Conservation (phyloP, 2,888 invertebrate species). For the Balanococcus diminutus region DNA sequence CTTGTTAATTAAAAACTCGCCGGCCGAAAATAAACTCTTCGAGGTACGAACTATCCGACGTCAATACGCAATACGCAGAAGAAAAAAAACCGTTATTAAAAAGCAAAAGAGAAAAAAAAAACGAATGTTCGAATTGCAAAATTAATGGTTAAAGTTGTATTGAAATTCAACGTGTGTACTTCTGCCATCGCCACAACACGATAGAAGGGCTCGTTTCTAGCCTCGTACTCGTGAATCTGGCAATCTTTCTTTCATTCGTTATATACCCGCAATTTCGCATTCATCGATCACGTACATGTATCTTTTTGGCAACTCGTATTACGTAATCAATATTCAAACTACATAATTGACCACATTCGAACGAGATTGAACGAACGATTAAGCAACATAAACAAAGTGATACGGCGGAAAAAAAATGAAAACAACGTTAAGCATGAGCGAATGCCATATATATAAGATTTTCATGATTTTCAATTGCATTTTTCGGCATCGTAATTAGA, state of each 20-base stretch:
- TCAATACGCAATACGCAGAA: neutral
- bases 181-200: too few species aligned
- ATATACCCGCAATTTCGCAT: neutral
- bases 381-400: too few species aligned
- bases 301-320: slow-evolving; percentile 34
- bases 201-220: neutral
- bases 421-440: too few species aligned
- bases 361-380: too few species aligned
- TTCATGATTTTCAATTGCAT: too few species aligned
- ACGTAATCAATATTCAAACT: slow-evolving; percentile 41
- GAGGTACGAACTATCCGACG: neutral
- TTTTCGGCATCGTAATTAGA: too few species aligned
- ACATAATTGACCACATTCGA: too few species aligned
- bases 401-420: too few species aligned
- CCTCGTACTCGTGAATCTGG: neutral
- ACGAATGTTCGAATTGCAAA: slow-evolving; percentile 6
- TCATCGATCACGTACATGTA: slow-evolving; percentile 9
- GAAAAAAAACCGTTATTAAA: neutral
- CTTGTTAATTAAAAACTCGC: neutral
- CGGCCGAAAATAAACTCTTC: neutral
- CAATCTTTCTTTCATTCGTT: too few species aligned
- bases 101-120: neutral
- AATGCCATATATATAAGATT: too few species aligned
- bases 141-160: slow-evolving; percentile 25
- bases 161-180: slow-evolving; percentile 17